Base-by-base conservation (phyloP, 2,888 invertebrate genomes). In the Pristionchus maxplancki region DNA sequence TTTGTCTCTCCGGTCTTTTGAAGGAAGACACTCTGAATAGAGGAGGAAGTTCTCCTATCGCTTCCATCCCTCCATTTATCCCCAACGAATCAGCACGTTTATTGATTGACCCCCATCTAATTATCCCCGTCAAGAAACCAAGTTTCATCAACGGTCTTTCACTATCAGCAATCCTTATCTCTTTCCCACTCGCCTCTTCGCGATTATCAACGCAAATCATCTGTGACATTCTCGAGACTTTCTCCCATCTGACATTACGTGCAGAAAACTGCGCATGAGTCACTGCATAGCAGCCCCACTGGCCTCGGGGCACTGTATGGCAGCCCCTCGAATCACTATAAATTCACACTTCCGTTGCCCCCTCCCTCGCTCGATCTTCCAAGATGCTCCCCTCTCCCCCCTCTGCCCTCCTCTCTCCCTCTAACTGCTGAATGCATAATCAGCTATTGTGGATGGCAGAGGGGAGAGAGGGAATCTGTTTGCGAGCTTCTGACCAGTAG, bases 401-500 rank as follows among this genome's bases (percentile, higher is more conserved):
- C 20, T 71, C 71, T 28, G 31, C 67, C 28, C 64, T 50, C 64
- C 64, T 15, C 58, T 28, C 24, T n/a, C 64, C 31, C 34, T 34
- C 67, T 34, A 17, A 67, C 67, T 67, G 15, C 67, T 37, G 15
- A 71, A 71, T 71, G 37, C 71, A 78, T 78, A 44, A 78, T 78
- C 78, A 78, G 44, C 44, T 40, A 40, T 40, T 44, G 78, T 24
- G 71, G 71, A 40, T 40, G 71, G 9, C 71, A 40, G 71, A 11
- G 40, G 24, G 40, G 20, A 24, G 40, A 37, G 71, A 24, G 40
- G 28, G 78, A 48, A 78, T 78, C 78, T 78, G 44, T 78, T 78
- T 78, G 78, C 28, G 6, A 4, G n/a, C 74, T 74, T 34, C 78
- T 78, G 78, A 78, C 78, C 78, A 34, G 78, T 78, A 78, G 78